Conservation (phyloP, 2,888 invertebrate species). For the Zhuqinia jingwanae region DNA sequence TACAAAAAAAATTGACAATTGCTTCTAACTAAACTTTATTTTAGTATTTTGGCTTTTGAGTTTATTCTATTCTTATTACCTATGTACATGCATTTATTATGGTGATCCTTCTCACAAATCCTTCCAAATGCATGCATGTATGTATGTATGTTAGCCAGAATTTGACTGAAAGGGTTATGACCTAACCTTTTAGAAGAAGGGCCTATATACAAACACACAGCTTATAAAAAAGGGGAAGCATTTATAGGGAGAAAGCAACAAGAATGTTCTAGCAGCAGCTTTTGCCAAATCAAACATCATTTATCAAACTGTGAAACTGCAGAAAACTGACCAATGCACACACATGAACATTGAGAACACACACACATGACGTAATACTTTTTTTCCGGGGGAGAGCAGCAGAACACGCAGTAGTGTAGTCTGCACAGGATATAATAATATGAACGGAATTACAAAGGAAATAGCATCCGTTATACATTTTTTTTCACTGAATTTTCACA, state of each 20-base stretch:
- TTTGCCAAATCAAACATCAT: constrained; percentile 62
- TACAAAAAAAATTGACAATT: neutral
- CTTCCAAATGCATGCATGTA: too few relatives aligned
- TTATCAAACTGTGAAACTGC: constrained; percentile 67
- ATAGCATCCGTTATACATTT: neutral
- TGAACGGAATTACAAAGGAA: constrained; percentile 16
- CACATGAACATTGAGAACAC: constrained; percentile 3
- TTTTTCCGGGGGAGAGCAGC: too few relatives aligned
- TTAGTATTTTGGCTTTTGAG: neutral
- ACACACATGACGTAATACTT: too few relatives aligned
- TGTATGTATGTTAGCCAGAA: neutral
- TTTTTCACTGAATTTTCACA: constrained; percentile 29
- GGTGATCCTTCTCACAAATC: too few relatives aligned
- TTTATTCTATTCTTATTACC: neutral
- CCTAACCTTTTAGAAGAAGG: constrained; percentile 10
- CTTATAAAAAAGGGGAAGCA: too few relatives aligned
- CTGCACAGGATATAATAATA: neutral
- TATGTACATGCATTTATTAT: neutral
- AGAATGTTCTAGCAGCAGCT: neutral
- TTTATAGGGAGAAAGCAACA: neutral
- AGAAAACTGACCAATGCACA: constrained; percentile 61
- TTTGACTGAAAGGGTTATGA: constrained; percentile 53
- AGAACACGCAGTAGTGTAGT: too few relatives aligned
- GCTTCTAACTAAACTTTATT: neutral
- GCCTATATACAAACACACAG: neutral